These are phyloP conservation scores for rabbit (Oryctolagus cuniculus) DNA, from an alignment of 2,113 vertebrate genomes.

Conservation along the genomic window DNA sequence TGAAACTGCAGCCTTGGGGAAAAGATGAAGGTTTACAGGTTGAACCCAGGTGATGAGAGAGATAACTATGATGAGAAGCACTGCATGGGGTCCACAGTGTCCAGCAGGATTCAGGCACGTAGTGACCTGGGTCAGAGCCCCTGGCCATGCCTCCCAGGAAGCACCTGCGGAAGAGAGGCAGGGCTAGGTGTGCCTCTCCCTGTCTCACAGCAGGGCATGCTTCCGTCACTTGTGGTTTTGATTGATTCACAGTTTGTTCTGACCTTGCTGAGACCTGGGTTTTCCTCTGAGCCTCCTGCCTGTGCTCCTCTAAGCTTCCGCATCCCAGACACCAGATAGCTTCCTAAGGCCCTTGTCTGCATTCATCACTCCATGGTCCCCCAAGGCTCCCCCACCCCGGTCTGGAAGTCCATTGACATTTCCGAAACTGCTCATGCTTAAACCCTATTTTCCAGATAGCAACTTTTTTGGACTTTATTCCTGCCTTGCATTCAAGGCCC, in stretches of 20 bases:
- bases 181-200: not conserved
- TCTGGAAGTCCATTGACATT: not conserved
- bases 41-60: not conserved
- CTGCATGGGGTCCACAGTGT: too few relatives aligned
- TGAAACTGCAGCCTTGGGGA: conserved; percentile 10
- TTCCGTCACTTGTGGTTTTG: not conserved
- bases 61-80: not conserved
- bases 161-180: not conserved
- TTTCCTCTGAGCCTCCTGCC: not conserved
- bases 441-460: not conserved
- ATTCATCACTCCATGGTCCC: not conserved
- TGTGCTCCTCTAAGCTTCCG: not conserved
- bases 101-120: not conserved
- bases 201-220: not conserved
- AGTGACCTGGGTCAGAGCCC: not conserved
- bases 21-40: not conserved
- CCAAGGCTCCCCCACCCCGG: not conserved
- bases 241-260: not conserved
- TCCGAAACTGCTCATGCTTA: not conserved
- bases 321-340: not conserved
- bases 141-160: not conserved
- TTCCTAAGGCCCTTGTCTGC: not conserved
- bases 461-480: not conserved
- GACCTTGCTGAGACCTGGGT: not conserved
- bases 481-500: not conserved